Base-by-base conservation (phyloP, 2,113 vertebrate genomes). In the Phalacrocorax aristotelis region DNA sequence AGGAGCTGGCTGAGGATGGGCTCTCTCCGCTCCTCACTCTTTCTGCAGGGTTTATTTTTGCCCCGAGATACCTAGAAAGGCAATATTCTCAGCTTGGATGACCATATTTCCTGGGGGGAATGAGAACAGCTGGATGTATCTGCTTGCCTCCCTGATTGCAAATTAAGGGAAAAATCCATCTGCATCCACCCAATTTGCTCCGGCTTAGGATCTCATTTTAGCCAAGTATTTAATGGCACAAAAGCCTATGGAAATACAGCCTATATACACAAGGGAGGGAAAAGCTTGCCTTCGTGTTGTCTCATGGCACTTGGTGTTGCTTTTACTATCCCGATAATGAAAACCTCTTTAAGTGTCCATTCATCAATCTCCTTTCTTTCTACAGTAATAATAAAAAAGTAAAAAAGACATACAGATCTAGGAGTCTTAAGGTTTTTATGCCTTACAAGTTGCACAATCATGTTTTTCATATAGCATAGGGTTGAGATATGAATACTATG, bases 71-170 rank as follows among this genome's bases (percentile, higher is more conserved):
- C 48, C 91, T 71, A 84, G 65, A 76, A 93, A 94, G 42, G 22
- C 91, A 81, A 40, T 76, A 76, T 72, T 93, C 77, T 91, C 52
- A 94, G 55, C 65, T 20, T 93, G 66, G 54, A 91, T 90, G 80
- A 87, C 21, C 49, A 17, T 8, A 79, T 72, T 34, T 96, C 91
- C 87, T 87, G 54, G 61, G 90, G 93, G 77, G 88, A 90, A 90
- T 86, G 61, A 94, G 91, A 96, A 93, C 93, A 96, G 87, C 93
- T 96, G 96, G 65, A 76, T 90, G 22, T 88, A 87, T 95, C 90
- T 96, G 83, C 57, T 90, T 95, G 84, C 42, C 55, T 94, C 81
- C 74, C 57, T 85, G 83, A 91, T 29, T 69, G 69, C 61, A 91
- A 96, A 76, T 71, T 91, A 93, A 79, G 84, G 44, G 78, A 79